A percentile compares a stretch with the other conserved stretches of the same genome.
These are phyloP conservation scores for Gymnoscopelus microlampas DNA, from an alignment of 2,797 vertebrate genomes.

Conservation along the genomic window DNA sequence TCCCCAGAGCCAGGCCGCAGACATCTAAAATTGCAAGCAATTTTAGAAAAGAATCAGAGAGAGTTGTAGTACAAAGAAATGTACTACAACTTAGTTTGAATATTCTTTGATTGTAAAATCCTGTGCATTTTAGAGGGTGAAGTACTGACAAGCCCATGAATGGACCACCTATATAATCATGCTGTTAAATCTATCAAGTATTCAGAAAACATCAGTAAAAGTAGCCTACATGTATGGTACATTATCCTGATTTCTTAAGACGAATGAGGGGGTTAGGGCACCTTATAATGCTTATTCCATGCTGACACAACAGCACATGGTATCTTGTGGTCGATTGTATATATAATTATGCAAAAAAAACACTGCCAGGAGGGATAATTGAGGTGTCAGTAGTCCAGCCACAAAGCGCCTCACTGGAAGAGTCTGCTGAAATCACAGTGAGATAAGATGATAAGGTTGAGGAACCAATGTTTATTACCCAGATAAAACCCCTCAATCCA, in stretches of 20 bases:
- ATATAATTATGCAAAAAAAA: slow-evolving; percentile 3
- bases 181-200: no score
- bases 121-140: neutral
- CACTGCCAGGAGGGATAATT: slow-evolving; percentile 33
- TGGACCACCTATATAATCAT: no score
- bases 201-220: no score
- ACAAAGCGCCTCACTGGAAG: slow-evolving; percentile 54
- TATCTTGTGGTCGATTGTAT: neutral
- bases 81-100: slow-evolving; percentile 3
- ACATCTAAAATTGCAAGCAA: slow-evolving; percentile 21
- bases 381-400: slow-evolving; percentile 58
- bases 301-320: slow-evolving; percentile 6
- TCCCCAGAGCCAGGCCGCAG: slow-evolving; percentile 34
- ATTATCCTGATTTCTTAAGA: neutral
- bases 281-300: neutral
- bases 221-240: neutral
- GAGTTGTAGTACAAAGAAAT: neutral
- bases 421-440: slow-evolving; percentile 60
- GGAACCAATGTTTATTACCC: slow-evolving; percentile 74
- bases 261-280: neutral
- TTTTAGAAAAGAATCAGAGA: no score
- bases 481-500: slow-evolving; percentile 73
- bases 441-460: slow-evolving; percentile 81
- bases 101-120: neutral
- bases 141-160: no score